Evolutionary conservation across 1,140 invertebrate genomes (phyloP).

Genomic region (Rhopalosiphum padi): DNA sequence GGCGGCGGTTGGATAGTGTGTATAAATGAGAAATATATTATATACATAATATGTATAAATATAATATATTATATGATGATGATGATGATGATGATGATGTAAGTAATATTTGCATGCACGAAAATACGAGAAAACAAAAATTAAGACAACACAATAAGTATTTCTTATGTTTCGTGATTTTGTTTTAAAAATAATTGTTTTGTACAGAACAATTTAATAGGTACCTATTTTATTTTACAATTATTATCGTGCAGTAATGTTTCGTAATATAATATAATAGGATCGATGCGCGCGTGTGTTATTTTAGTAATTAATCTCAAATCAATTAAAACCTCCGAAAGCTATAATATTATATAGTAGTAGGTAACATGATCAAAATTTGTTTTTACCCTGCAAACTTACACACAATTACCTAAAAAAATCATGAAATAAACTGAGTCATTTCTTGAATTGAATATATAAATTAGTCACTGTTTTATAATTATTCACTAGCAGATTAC

Average conservation of each 20-base stretch:
- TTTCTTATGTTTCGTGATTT: constrained; percentile 16
- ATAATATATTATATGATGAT: background rate
- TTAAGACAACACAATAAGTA: background rate
- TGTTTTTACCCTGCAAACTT: background rate
- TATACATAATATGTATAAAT: background rate
- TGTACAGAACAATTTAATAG: background rate
- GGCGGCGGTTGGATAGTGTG: constrained; percentile 24
- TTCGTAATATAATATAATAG: constrained; percentile 21
- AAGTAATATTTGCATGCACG: background rate
- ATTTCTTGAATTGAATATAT: background rate
- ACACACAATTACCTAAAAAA: background rate
- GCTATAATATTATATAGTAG: background rate
- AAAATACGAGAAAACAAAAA: constrained; percentile 14
- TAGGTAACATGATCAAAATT: background rate
- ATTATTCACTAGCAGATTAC: background rate
- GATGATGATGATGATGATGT: background rate
- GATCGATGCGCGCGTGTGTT: constrained; percentile 28
- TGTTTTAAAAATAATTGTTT: background rate
- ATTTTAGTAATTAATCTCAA: background rate
- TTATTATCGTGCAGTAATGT: constrained; percentile 28
- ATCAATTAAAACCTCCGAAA: background rate
- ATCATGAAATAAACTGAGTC: background rate
- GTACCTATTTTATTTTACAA: background rate
- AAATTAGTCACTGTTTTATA: background rate
- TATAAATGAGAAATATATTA: background rate